Conservation (phyloP, 2,888 invertebrate genomes). For the Andricus quercusramuli region DNA sequence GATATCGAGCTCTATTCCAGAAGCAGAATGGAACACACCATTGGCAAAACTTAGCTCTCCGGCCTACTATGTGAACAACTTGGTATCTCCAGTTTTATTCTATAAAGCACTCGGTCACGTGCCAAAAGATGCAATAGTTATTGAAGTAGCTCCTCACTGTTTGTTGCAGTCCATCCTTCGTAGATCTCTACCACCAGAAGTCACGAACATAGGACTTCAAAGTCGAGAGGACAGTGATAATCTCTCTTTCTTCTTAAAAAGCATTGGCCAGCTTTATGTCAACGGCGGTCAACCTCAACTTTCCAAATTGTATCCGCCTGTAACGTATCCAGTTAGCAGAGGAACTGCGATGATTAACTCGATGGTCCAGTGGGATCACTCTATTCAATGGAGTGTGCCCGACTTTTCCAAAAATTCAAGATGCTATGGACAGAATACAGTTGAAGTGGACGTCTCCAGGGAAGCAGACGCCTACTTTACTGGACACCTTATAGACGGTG, state of each 20-base stretch:
- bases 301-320: conserved; percentile 86
- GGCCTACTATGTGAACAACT: conserved; percentile 97
- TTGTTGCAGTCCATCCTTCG: conserved; percentile 96
- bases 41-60: conserved; percentile 91
- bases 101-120: conserved; percentile 92
- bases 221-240: conserved; percentile 91
- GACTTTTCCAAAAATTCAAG: conserved; percentile 84
- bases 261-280: conserved; percentile 90
- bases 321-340: conserved; percentile 92
- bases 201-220: conserved; percentile 90
- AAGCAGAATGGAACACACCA: conserved; percentile 88
- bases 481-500: conserved; percentile 91
- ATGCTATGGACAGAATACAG: conserved; percentile 86
- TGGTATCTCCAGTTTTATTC: conserved; percentile 95
- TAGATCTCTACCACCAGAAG: conserved; percentile 87
- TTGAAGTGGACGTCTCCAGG: conserved; percentile 88
- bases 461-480: conserved; percentile 87
- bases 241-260: conserved; percentile 86
- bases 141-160: conserved; percentile 97
- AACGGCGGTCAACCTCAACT: conserved; percentile 90
- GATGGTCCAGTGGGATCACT: conserved; percentile 95
- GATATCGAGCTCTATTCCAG: conserved; percentile 96
- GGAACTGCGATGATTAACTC: conserved; percentile 95
- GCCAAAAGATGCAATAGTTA: conserved; percentile 91
- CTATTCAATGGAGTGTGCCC: conserved; percentile 91